These are phyloP conservation scores for Alces alces DNA, from an alignment of 2,113 vertebrate species.

Conservation along the genomic window DNA sequence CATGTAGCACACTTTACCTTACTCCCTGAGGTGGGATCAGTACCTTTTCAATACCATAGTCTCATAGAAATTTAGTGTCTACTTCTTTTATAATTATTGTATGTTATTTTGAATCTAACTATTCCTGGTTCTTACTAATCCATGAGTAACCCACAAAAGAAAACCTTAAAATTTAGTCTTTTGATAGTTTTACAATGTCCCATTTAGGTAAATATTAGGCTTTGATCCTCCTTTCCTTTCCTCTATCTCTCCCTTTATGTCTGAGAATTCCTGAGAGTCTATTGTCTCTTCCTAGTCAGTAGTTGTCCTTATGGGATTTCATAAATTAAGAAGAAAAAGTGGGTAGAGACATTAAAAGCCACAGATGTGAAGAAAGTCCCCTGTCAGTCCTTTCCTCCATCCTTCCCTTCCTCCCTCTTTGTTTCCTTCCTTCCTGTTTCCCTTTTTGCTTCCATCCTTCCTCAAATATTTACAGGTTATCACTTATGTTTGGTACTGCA, in stretches of 20 bases:
- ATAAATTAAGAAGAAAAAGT: neutral
- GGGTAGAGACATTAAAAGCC: neutral
- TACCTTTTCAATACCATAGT: neutral
- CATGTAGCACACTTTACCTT: neutral
- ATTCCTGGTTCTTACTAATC: neutral
- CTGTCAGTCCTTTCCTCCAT: neutral
- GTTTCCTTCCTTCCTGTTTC: rapidly evolving
- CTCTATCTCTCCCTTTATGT: neutral
- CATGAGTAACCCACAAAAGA: neutral
- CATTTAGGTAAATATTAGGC: neutral
- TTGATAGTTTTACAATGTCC: neutral
- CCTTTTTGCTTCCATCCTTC: neutral
- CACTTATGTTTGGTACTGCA: neutral
- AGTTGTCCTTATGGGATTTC: neutral
- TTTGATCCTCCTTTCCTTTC: neutral
- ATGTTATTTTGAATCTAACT: neutral
- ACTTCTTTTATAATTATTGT: neutral
- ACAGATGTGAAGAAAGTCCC: neutral
- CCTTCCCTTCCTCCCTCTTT: no score
- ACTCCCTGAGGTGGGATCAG: neutral
- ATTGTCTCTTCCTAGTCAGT: neutral
- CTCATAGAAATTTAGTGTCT: neutral
- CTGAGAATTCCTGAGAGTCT: neutral
- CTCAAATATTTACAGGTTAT: neutral
- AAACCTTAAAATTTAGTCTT: neutral